These are phyloP conservation scores for Mactromeris polynyma DNA, from an alignment of 2,888 invertebrate genomes.

Conservation along the genomic window DNA sequence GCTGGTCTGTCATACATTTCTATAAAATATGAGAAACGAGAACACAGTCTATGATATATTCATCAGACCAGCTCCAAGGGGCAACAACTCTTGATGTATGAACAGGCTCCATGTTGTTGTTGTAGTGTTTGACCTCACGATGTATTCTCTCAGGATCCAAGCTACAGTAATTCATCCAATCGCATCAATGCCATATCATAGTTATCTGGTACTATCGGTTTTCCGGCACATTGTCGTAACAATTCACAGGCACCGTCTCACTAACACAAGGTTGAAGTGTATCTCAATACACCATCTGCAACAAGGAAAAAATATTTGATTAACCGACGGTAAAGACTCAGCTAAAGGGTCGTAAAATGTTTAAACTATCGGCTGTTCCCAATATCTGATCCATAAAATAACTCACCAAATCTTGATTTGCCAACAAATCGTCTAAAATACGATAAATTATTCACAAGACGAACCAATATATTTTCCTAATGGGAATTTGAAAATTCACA, in stretches of 20 bases:
- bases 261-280: background rate
- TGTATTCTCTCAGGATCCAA: background rate
- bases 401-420: slow-evolving; percentile 16
- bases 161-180: background rate
- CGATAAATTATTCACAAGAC: slow-evolving; percentile 54
- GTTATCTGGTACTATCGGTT: background rate
- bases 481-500: slow-evolving; percentile 40
- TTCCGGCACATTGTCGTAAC: slow-evolving; percentile 6
- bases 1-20: background rate
- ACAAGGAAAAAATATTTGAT: slow-evolving; percentile 18
- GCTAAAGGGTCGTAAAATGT: background rate
- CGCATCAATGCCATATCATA: background rate
- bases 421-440: slow-evolving; percentile 23
- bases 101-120: background rate
- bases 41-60: background rate
- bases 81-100: background rate
- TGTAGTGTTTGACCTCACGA: background rate
- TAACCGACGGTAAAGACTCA: background rate
- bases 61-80: background rate
- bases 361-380: background rate
- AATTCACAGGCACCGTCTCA: background rate
- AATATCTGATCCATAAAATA: background rate
- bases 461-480: slow-evolving; percentile 36
- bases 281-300: slow-evolving; percentile 19
- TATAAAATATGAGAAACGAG: background rate